Base-by-base conservation (phyloP, 2,113 vertebrate genomes). In the Eurystomus gularis region DNA sequence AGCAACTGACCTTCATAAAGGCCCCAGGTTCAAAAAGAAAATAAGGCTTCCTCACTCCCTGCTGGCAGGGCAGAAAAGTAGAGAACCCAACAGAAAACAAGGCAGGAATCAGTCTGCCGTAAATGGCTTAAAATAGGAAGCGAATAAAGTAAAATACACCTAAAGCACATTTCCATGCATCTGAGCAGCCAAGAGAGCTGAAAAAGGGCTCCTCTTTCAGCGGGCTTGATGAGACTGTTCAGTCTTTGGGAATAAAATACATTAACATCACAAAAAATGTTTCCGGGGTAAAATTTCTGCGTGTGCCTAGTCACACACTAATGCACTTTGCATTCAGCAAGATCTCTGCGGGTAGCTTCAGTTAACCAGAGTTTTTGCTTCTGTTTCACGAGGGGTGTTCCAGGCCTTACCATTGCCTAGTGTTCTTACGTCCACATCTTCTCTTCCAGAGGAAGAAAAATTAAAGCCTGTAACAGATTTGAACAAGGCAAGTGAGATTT, bases 351-450 rank as follows among this genome's bases (percentile, higher is more conserved):
- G 42, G 40, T 12, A 57, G 55, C 42, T 85, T 58, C 6, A 13
- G 7, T 13, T 17, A 65, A 28, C 7, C 17, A 8, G 52, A 92
- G 46, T 5, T 44, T 35, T 54, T 26, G 55, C 33, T 86, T 76
- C n/a, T 19, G 16, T 58, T 84, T 82, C 51, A 69, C 35, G 29
- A 57, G 44, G 46, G n/a, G 40, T 46, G 24, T 79, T 25, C 10
- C 78, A 78, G 90, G 77, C 86, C 97, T 98, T 98, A 99, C 99
- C 99, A 6, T 98, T 99, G 96, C 99, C 99, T n/a, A 99, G 97
- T 10, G 99, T 99, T 91, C 99, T 98, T 33, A 99, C 99, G 52
- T 99, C 99, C 86, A 99, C 99, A 24, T 99, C 99, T 97, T 99
- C 99, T 97, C 99, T 98, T 87, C 99, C 99, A 44, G 99, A 99